phyloP scores from a whole-genome alignment of 1,140 invertebrate genomes.

The Lycorma delicatula region DNA sequence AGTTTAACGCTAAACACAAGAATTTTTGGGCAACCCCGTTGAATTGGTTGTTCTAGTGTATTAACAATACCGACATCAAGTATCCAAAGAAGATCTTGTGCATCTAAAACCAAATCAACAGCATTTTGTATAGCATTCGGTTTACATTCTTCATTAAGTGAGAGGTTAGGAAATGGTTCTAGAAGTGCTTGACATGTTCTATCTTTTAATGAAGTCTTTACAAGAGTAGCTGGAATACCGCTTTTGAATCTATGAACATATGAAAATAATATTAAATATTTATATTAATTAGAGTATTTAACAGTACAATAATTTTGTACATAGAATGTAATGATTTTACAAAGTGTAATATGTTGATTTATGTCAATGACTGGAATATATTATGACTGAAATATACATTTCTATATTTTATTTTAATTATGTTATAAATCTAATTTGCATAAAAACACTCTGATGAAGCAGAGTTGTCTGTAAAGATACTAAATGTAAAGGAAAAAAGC shows the following conservation, averaged over 20 bases:
- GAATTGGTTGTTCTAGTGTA: conserved; percentile 42
- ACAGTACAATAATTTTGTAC: too few relatives aligned
- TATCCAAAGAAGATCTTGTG: conserved; percentile 46
- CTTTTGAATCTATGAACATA: conserved; percentile 37
- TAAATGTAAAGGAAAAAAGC: too few relatives aligned
- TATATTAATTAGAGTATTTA: too few relatives aligned
- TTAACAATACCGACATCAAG: conserved; percentile 49
- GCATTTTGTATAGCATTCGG: conserved; percentile 48
- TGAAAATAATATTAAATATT: too few relatives aligned
- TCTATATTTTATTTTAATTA: too few relatives aligned
- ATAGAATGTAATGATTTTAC: too few relatives aligned
- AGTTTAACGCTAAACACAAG: conserved; percentile 43
- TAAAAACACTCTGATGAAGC: too few relatives aligned
- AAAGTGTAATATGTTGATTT: too few relatives aligned
- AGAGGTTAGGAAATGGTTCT: conserved; percentile 48
- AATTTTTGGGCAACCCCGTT: conserved; percentile 46
- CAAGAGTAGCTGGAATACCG: conserved; percentile 48
- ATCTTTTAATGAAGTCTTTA: conserved; percentile 38
- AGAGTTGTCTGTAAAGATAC: too few relatives aligned
- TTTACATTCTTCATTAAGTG: conserved; percentile 47
- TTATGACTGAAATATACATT: too few relatives aligned
- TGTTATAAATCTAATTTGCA: too few relatives aligned
- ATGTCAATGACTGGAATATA: too few relatives aligned
- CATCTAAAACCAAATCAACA: conserved; percentile 48
- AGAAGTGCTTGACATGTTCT: conserved; percentile 40